Percentiles rank a stretch among this genome's conserved stretches.
These are phyloP conservation scores for Agrenia bidenticulata DNA, from an alignment of 2,888 invertebrate genomes.

Conservation along the genomic window DNA sequence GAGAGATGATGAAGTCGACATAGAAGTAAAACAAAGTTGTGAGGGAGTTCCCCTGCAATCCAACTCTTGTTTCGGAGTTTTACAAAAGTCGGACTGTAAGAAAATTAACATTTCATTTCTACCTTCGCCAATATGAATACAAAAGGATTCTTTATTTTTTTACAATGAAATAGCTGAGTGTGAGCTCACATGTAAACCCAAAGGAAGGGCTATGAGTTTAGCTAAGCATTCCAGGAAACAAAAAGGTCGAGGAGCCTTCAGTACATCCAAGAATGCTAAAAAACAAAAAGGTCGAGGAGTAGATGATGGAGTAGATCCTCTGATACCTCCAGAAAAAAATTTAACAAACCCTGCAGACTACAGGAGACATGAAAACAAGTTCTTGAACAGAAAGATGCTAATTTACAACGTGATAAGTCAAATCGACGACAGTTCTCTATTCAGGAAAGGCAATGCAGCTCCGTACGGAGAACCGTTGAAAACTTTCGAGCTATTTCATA, in stretches of 20 bases:
- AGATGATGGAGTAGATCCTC: neutral
- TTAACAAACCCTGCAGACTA: conserved; percentile 34
- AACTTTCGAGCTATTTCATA: conserved; percentile 39
- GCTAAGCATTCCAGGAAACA: neutral
- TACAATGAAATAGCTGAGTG: conserved; percentile 25
- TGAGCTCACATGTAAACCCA: conserved; percentile 15
- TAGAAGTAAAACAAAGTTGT: conserved; percentile 21
- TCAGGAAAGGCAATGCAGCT: neutral
- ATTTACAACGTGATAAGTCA: conserved; percentile 42
- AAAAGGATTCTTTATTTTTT: neutral
- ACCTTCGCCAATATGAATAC: neutral
- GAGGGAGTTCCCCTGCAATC: conserved; percentile 20
- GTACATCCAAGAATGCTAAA: neutral
- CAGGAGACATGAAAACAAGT: conserved; percentile 42
- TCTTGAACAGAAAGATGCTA: conserved; percentile 43
- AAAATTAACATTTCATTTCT: neutral
- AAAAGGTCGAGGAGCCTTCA: neutral
- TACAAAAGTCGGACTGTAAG: conserved; percentile 10
- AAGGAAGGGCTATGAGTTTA: neutral
- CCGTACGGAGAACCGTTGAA: conserved; percentile 38
- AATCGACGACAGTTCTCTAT: neutral
- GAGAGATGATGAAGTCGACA: conserved; percentile 24
- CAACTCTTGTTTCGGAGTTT: conserved; percentile 32
- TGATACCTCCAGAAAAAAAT: conserved; percentile 9
- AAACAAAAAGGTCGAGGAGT: neutral